Evolutionary conservation across 1,140 invertebrate species (phyloP).

Genomic region (Heliconius eleuchia): DNA sequence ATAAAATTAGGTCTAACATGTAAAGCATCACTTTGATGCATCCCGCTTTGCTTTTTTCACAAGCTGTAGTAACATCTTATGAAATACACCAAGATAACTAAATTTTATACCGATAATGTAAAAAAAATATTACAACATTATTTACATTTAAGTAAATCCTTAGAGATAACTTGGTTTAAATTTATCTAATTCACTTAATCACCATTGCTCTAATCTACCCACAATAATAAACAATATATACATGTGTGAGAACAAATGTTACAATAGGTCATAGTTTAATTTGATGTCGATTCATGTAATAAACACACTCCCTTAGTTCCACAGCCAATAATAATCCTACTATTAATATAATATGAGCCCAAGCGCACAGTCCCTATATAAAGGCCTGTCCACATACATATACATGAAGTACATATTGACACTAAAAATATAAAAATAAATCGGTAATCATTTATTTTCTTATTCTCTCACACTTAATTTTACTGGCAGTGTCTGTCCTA

Average conservation of each 20-base stretch:
- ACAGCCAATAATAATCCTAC: conserved; percentile 56
- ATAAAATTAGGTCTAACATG: conserved; percentile 57
- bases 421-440: conserved; percentile 34
- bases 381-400: conserved; percentile 24
- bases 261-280: conserved; percentile 39
- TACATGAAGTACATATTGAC: conserved; percentile 21
- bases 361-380: conserved; percentile 24
- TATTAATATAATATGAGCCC: conserved; percentile 38
- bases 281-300: conserved; percentile 28
- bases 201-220: conserved; percentile 22
- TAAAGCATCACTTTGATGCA: conserved; percentile 65
- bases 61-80: conserved; percentile 51
- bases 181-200: conserved; percentile 15
- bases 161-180: conserved; percentile 20
- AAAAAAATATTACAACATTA: conserved; percentile 27
- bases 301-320: conserved; percentile 48
- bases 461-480: conserved; percentile 34
- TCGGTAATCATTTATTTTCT: conserved; percentile 28
- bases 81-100: conserved; percentile 39
- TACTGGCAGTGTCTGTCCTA: conserved; percentile 46
- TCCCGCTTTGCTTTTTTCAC: conserved; percentile 47
- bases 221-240: conserved; percentile 50
- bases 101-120: conserved; percentile 9
- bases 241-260: conserved; percentile 48
- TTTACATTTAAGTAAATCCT: conserved; percentile 43